These are phyloP conservation scores for Idaea biselata DNA, from an alignment of 2,888 invertebrate species.

Conservation along the genomic window DNA sequence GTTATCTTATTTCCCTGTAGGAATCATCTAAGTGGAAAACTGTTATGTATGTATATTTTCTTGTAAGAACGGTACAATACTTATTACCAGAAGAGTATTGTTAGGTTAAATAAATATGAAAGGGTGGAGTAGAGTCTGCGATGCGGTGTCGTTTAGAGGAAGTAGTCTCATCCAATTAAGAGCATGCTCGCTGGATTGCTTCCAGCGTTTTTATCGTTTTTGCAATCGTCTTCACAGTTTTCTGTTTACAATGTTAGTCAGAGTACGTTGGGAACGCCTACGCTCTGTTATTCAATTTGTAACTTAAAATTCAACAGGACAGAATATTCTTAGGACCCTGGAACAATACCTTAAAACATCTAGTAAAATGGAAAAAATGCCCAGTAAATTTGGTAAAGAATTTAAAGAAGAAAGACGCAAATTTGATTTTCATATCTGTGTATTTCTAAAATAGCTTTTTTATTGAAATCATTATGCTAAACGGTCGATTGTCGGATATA, in stretches of 20 bases:
- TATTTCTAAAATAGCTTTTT: background rate
- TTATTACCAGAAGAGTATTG: conserved; percentile 33
- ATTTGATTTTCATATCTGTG: background rate
- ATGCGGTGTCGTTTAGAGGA: conserved; percentile 69
- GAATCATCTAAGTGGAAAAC: conserved; percentile 18
- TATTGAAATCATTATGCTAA: too few relatives aligned
- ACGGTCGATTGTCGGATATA: background rate
- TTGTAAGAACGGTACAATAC: conserved; percentile 16
- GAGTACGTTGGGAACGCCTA: conserved; percentile 42
- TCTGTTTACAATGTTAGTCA: conserved; percentile 50
- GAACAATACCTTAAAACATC: too few relatives aligned
- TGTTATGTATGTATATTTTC: conserved; percentile 15
- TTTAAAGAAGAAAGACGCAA: background rate
- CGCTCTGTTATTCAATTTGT: conserved; percentile 40
- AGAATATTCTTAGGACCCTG: conserved; percentile 5
- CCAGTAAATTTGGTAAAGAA: conserved; percentile 7
- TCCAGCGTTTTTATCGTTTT: conserved; percentile 70
- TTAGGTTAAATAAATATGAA: conserved; percentile 44
- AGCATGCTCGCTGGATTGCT: conserved; percentile 72
- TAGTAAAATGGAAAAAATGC: background rate
- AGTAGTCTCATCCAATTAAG: conserved; percentile 79
- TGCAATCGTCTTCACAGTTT: conserved; percentile 68
- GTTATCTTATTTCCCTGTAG: conserved; percentile 19
- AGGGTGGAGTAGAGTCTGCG: conserved; percentile 36
- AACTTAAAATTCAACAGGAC: conserved; percentile 20